These are phyloP conservation scores for Folsomia manolachei DNA, from an alignment of 2,888 invertebrate genomes.

Conservation along the genomic window DNA sequence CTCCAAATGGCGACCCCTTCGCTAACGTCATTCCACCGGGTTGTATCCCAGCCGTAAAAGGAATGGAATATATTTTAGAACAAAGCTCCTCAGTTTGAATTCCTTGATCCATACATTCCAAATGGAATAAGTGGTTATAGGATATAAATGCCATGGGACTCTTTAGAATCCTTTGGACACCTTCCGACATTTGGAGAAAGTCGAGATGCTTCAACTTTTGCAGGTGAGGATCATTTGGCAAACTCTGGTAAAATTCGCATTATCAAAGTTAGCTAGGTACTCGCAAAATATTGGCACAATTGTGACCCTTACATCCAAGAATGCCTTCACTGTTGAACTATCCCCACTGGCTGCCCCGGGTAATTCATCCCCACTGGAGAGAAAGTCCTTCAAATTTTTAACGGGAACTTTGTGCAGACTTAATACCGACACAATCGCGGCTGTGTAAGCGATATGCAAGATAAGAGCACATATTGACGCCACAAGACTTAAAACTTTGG, in stretches of 20 bases:
- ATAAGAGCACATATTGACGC: conserved; percentile 12
- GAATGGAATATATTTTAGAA: conserved; percentile 7
- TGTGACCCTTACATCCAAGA: background rate
- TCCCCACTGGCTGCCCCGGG: conserved; percentile 15
- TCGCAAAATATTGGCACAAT: background rate
- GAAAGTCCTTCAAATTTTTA: conserved; percentile 12
- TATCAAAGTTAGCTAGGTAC: too few species aligned
- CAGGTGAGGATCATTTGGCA: conserved; percentile 1
- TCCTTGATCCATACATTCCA: conserved; percentile 1
- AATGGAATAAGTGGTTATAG: conserved; percentile 22
- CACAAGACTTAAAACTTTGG: conserved; percentile 11
- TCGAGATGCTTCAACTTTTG: background rate
- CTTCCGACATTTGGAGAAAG: background rate
- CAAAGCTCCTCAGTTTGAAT: conserved; percentile 16
- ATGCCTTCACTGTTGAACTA: conserved; percentile 8
- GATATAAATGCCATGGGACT: conserved; percentile 18
- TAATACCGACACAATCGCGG: conserved; percentile 23
- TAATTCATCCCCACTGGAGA: conserved; percentile 15
- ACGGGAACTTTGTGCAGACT: conserved; percentile 25
- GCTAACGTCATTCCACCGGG: conserved; percentile 16
- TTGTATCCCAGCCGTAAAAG: background rate
- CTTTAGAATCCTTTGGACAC: conserved; percentile 7
- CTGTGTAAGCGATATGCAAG: conserved; percentile 21
- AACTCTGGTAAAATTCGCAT: too few species aligned
- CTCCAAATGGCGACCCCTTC: conserved; percentile 17